Base-by-base conservation (phyloP, 1,140 invertebrate species). In the Leptinotarsa texana region DNA sequence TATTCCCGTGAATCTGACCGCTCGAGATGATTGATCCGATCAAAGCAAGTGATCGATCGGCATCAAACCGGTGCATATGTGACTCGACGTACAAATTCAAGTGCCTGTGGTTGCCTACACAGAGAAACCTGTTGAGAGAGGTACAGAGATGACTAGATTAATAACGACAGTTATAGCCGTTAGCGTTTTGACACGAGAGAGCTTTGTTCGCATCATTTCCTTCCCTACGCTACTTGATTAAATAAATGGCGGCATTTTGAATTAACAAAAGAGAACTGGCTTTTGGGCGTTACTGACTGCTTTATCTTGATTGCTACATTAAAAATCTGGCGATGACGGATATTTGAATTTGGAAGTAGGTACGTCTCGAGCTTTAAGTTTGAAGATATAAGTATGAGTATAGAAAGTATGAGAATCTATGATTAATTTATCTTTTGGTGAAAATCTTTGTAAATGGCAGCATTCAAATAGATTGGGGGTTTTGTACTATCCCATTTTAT, bases 191-290 rank as follows among this genome's bases (percentile, higher is more conserved):
- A 57, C 51, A 57, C 51, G 51, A 57, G 51, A 57, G 13, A 57
- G 51, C n/a, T 57, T 57, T 57, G 51, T 57, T 57, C 51, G 51
- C 51, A 57, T 57, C 51, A 57, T 57, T 57, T 57, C 51, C 51
- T 57, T 57, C 51, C 51, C 51, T 18, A 57, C 51, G 51, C 51
- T 57, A 15, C 51, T 57, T 57, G 51, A 57, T 57, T 57, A 57
- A 57, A 57, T 57, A 57, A 57, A 57, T 57, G 51, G n/a, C 51
- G 51, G 51, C 51, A 57, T 57, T 57, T 57, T 57, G 51, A 57
- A 57, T 57, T 57, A 57, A 57, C 51, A 57, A 57, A 57, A 15
- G 51, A 57, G 51, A 57, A 57, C n/a, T 4, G n/a, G 51, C 51
- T 57, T 57, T 57, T 57, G 51, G 51, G 51, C n/a, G 51, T 57